These are phyloP conservation scores for Cuniculus paca DNA, from an alignment of 2,797 vertebrate genomes.

Conservation along the genomic window DNA sequence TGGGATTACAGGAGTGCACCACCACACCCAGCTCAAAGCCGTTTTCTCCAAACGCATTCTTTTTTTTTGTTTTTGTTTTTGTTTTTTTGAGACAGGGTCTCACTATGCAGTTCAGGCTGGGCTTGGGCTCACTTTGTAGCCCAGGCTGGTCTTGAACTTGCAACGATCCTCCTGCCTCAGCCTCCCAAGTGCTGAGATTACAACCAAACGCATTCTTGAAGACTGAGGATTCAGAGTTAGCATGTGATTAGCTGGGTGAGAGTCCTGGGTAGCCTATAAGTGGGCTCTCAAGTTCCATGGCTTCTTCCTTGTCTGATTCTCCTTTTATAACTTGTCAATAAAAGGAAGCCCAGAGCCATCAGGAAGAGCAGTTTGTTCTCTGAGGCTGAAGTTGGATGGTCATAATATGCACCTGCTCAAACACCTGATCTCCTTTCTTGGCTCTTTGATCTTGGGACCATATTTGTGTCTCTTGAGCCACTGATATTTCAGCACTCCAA, in stretches of 20 bases:
- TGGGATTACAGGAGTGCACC: too few relatives aligned
- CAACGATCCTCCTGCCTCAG: too few relatives aligned
- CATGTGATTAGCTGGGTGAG: background rate
- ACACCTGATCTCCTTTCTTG: conserved; percentile 27
- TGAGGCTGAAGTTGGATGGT: background rate
- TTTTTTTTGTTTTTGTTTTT: too few relatives aligned
- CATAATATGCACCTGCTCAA: conserved; percentile 50
- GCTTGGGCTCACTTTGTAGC: too few relatives aligned
- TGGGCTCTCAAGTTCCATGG: background rate
- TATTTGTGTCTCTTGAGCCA: conserved; percentile 62
- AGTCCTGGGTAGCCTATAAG: background rate
- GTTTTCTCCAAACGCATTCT: too few relatives aligned
- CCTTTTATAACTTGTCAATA: background rate
- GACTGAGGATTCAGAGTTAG: background rate
- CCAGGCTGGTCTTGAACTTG: too few relatives aligned
- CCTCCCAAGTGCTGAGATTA: too few relatives aligned
- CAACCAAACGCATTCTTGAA: conserved; percentile 16
- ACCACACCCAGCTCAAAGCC: too few relatives aligned
- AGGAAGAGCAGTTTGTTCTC: background rate
- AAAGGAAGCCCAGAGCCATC: conserved; percentile 52
- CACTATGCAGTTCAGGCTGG: too few relatives aligned
- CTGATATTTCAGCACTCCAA: conserved; percentile 39
- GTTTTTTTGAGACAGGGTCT: too few relatives aligned
- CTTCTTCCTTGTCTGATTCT: background rate
- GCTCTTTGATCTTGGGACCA: conserved; percentile 53